Conservation (phyloP, 2,797 vertebrate genomes). For the Serranus cabrilla region DNA sequence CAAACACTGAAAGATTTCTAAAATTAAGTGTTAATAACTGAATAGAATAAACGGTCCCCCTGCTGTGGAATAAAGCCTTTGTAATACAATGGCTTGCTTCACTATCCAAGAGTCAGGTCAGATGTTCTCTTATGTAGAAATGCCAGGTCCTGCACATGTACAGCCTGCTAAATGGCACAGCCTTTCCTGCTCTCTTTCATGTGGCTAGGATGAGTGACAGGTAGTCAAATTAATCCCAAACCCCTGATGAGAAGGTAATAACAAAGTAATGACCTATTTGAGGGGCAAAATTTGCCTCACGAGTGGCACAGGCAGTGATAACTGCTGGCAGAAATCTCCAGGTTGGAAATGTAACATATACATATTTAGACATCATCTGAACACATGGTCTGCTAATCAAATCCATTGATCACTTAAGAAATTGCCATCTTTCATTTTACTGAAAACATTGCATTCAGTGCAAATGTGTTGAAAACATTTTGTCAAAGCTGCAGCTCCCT, state of each 20-base stretch:
- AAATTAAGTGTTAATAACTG: neutral
- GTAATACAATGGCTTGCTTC: neutral
- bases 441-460: neutral
- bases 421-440: too few species aligned
- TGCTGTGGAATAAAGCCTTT: neutral
- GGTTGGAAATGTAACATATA: neutral
- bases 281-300: neutral
- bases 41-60: neutral
- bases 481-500: neutral
- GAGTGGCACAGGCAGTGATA: neutral
- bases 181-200: constrained; percentile 10
- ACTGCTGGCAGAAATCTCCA: neutral
- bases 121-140: neutral
- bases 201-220: constrained; percentile 5
- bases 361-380: neutral
- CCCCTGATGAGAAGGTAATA: constrained; percentile 6
- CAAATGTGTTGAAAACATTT: neutral
- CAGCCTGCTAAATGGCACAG: constrained; percentile 3
- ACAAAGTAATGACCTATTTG: neutral
- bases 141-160: neutral
- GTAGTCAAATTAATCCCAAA: neutral
- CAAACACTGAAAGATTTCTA: too few species aligned
- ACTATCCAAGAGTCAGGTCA: neutral
- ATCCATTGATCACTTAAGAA: neutral
- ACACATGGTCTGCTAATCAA: neutral